These are phyloP conservation scores for Zosterops lateralis DNA, from an alignment of 2,113 vertebrate genomes.

Conservation along the genomic window DNA sequence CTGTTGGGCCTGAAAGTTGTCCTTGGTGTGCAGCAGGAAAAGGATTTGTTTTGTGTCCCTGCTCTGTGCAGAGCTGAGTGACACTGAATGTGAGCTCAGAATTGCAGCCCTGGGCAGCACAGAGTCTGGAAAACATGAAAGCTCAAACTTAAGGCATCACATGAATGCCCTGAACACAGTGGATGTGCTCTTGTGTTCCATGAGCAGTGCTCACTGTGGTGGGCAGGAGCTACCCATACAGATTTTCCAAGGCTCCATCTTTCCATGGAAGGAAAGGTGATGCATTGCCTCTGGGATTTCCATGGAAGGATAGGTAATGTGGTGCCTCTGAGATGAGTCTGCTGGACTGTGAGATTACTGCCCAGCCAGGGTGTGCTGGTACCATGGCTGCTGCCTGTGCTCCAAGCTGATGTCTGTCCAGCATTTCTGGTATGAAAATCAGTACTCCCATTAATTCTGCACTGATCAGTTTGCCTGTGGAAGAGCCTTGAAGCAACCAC, in stretches of 20 bases:
- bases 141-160: background rate
- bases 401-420: background rate
- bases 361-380: fast-evolving
- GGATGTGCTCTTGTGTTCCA: background rate
- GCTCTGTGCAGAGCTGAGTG: background rate
- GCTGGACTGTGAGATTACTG: background rate
- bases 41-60: background rate
- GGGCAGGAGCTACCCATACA: fast-evolving
- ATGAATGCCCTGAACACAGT: background rate
- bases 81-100: background rate
- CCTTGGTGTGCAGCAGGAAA: background rate
- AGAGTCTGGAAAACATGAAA: background rate
- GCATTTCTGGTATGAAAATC: background rate
- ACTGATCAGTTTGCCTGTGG: background rate
- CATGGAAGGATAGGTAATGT: too few relatives aligned
- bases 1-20: background rate
- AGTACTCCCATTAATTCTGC: fast-evolving
- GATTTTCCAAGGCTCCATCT: background rate
- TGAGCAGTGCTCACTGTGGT: fast-evolving
- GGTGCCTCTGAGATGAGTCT: background rate
- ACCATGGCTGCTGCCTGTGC: fast-evolving
- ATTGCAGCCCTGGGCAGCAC: background rate
- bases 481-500: background rate
- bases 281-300: too few relatives aligned
- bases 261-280: background rate